These are phyloP conservation scores for Boloria euphrosyne DNA, from an alignment of 2,888 invertebrate genomes.

Conservation along the genomic window DNA sequence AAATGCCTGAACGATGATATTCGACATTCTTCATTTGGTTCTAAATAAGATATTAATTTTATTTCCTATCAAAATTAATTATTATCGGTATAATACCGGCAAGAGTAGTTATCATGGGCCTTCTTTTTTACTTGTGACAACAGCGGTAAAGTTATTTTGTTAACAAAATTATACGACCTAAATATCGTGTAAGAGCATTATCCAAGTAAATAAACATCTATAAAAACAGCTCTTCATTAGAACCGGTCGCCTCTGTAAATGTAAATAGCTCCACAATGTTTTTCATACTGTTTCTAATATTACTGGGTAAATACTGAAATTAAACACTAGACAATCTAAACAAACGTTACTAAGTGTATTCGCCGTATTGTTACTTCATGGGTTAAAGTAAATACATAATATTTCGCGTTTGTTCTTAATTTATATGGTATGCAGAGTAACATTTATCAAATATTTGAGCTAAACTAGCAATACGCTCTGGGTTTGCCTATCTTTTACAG, in stretches of 20 bases:
- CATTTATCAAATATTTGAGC: neutral
- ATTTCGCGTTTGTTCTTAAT: slow-evolving; percentile 22
- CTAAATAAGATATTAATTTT: too few species aligned
- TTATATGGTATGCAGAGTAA: slow-evolving; percentile 1
- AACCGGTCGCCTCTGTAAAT: slow-evolving; percentile 19
- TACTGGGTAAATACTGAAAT: slow-evolving; percentile 48
- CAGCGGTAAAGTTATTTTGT: too few species aligned
- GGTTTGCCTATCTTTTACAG: too few species aligned
- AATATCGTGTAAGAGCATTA: slow-evolving; percentile 12
- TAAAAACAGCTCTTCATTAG: slow-evolving; percentile 19
- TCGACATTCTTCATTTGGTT: too few species aligned
- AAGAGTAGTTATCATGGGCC: too few species aligned
- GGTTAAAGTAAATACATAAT: slow-evolving; percentile 25
- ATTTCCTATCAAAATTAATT: too few species aligned
- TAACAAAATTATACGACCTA: neutral
- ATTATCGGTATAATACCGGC: too few species aligned
- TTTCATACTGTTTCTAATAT: slow-evolving; percentile 33
- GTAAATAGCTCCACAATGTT: slow-evolving; percentile 22
- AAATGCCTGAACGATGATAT: too few species aligned
- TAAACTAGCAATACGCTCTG: too few species aligned
- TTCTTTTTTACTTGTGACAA: too few species aligned
- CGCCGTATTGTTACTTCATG: slow-evolving; percentile 38
- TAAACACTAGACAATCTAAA: slow-evolving; percentile 54
- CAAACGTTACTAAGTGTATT: slow-evolving; percentile 56
- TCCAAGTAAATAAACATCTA: slow-evolving; percentile 10